A percentile compares a stretch with the other conserved stretches of the same genome.
Evolutionary conservation across 2,113 vertebrate genomes (phyloP).

Genomic region (Mormyrus iriodes): DNA sequence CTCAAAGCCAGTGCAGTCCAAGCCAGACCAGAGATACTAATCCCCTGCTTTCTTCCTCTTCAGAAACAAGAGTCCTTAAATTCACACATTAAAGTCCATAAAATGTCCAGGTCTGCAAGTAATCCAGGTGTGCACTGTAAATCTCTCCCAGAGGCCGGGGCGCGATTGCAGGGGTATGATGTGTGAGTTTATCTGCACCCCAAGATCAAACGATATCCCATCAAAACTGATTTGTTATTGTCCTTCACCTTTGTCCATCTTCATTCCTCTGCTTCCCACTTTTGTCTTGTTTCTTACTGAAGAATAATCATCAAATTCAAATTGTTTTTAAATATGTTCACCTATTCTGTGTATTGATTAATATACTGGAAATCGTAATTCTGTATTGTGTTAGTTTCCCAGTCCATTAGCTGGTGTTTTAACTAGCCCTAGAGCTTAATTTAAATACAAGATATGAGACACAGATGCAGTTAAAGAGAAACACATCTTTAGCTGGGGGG

Average conservation of each 20-base stretch:
- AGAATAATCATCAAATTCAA: neutral
- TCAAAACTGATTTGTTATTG: neutral
- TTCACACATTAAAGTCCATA: neutral
- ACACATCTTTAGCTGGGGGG: neutral
- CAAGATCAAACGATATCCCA: neutral
- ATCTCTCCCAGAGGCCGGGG: neutral
- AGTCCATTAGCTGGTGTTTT: neutral
- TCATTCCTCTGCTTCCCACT: neutral
- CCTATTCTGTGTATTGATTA: neutral
- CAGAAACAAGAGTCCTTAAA: neutral
- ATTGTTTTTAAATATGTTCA: neutral
- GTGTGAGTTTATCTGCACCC: neutral
- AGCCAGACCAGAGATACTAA: neutral
- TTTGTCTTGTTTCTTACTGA: neutral
- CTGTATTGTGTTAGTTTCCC: neutral
- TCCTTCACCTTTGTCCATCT: neutral
- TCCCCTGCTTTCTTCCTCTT: neutral
- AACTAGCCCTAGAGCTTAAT: neutral
- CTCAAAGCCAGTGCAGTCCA: conserved; percentile 12
- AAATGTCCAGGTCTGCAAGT: neutral
- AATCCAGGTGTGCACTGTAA: neutral
- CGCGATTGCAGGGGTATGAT: neutral
- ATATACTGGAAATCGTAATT: neutral
- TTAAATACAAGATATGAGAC: neutral
- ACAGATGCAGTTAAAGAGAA: neutral